Base-by-base conservation (phyloP, 2,888 invertebrate species). In the Fragum fragum region DNA sequence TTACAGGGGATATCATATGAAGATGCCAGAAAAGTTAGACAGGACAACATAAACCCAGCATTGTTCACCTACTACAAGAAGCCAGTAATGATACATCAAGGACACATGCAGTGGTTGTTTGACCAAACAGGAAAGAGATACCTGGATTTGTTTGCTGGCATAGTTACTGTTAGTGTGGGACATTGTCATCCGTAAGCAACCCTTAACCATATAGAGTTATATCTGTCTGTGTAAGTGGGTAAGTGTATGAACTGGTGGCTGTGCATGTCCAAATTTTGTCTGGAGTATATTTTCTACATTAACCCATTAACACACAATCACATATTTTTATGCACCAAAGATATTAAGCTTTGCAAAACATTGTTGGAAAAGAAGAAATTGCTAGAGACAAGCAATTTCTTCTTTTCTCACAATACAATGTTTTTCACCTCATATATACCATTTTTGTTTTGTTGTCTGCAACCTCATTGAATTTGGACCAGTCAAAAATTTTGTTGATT, bases 91-190 rank as follows among this genome's bases (percentile, higher is more conserved):
- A 95, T 99, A 0, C 96, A 97, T 92, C 97, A 97, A 91, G 99
- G 94, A 21, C 96, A 97, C 92, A 98, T 97, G 96, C 99, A 99
- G 94, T 99, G 97, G 97, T 94, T 99, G 6, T 99, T 96, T 94
- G 99, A 99, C 94, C 96, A 97, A 86, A 96, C 96, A 73, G 98
- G 98, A 3, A 96, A 96, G 85, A 96, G 98, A 90, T 99, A 99
- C 94, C 95, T 99, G 86, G 99, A 99, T 94, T 96, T 99, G 95
- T 98, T 98, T 93, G 99, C 97, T 6, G 99, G 99, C 9, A 99
- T 99, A 89, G 99, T 98, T 21, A 99, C 99, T 0, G 98, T 99
- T 53, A 98, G 98, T 73, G 98, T 99, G 1, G 99, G 99, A 28
- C 99, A 99, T 94, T 98, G 98, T 93, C 99, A 99, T 95, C 99